A percentile compares a stretch with the other conserved stretches of the same genome.
These are phyloP conservation scores for Speoplatyrhinus poulsoni DNA, from an alignment of 2,113 vertebrate genomes.

Conservation along the genomic window DNA sequence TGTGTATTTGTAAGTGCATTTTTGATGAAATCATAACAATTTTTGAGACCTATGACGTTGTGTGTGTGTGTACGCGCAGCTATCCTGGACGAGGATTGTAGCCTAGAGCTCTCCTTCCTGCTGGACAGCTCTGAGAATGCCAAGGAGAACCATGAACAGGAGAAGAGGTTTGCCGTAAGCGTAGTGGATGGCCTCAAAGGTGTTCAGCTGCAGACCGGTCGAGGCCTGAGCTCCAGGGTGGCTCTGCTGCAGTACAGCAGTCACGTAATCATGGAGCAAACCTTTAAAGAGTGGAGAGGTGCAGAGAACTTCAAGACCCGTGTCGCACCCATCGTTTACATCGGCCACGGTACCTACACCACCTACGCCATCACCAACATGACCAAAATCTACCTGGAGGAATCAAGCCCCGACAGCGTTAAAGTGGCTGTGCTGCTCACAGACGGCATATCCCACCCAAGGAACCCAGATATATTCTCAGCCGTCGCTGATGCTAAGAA, in stretches of 20 bases:
- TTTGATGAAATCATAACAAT: background rate
- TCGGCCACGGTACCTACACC: constrained; percentile 89
- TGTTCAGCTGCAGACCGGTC: constrained; percentile 78
- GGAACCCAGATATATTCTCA: constrained; percentile 91
- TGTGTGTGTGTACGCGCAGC: constrained; percentile 55
- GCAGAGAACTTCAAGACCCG: constrained; percentile 81
- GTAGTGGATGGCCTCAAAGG: constrained; percentile 81
- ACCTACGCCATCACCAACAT: constrained; percentile 92
- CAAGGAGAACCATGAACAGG: constrained; percentile 85
- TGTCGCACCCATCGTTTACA: constrained; percentile 80
- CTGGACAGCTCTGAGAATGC: constrained; percentile 91
- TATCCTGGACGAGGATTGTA: constrained; percentile 83
- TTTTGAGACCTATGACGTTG: background rate
- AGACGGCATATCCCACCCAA: constrained; percentile 85
- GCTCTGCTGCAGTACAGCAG: constrained; percentile 92
- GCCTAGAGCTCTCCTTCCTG: constrained; percentile 86
- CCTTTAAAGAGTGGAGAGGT: constrained; percentile 85
- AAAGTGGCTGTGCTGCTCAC: constrained; percentile 85
- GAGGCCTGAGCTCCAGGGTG: constrained; percentile 78
- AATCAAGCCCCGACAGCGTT: constrained; percentile 77
- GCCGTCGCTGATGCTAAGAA: constrained; percentile 87
- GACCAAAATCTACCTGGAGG: constrained; percentile 84
- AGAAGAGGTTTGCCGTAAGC: constrained; percentile 84
- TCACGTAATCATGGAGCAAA: constrained; percentile 85
- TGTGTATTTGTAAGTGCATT: no score